These are phyloP conservation scores for Conus ventricosus DNA, from an alignment of 1,140 invertebrate species.

Conservation along the genomic window DNA sequence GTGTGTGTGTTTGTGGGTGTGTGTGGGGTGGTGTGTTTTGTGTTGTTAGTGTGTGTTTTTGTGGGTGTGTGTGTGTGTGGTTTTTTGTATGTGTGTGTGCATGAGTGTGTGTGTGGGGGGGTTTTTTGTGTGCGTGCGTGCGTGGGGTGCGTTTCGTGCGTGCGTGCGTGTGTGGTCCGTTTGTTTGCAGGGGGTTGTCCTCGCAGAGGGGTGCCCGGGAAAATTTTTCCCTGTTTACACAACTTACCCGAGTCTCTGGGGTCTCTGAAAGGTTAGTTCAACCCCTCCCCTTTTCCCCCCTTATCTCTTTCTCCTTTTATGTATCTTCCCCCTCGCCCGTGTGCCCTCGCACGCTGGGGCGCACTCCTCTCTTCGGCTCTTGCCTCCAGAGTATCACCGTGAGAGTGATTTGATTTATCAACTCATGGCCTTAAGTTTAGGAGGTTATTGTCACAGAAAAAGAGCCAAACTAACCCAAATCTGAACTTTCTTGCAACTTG, in stretches of 20 bases:
- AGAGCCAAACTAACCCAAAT: no score
- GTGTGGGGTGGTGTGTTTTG: no score
- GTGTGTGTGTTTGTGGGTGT: no score
- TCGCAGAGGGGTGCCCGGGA: slow-evolving; percentile 49
- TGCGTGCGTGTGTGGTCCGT: neutral
- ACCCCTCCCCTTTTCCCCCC: neutral
- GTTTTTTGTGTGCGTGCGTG: neutral
- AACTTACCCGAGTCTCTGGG: slow-evolving; percentile 57
- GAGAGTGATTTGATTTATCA: no score
- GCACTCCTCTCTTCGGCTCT: no score
- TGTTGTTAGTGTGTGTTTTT: neutral
- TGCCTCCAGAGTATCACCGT: no score
- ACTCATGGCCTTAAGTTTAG: no score
- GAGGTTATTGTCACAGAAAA: no score
- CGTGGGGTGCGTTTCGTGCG: no score
- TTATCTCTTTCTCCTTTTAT: neutral
- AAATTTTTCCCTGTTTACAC: slow-evolving; percentile 57
- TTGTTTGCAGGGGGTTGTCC: slow-evolving; percentile 54
- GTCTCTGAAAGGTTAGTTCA: slow-evolving; percentile 49
- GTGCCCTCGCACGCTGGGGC: no score
- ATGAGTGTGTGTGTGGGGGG: neutral
- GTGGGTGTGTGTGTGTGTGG: neutral
- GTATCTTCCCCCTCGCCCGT: neutral
- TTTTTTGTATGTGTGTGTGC: neutral
- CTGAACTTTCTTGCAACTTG: no score